Base-by-base conservation (phyloP, 2,797 vertebrate genomes). In the Dallia pectoralis region DNA sequence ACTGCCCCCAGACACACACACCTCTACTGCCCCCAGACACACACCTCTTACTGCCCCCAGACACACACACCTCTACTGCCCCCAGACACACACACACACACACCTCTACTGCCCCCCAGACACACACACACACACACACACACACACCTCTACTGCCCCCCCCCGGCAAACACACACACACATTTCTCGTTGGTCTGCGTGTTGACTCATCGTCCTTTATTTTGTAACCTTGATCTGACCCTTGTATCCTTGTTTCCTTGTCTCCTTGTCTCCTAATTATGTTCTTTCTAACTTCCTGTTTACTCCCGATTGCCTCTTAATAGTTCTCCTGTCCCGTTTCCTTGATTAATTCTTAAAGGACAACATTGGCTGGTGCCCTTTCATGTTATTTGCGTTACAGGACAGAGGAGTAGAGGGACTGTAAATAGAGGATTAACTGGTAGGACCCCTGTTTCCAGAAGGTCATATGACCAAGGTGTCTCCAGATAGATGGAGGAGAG, bases 11-110 rank as follows among this genome's bases (percentile, higher is more conserved):
- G 40, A 49, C 74, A 69, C 77, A 67, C 76, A 67, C 78, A 86
- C 80, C n/a, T n/a, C n/a, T 82, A 83, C 80, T 85, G 82, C 15
- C 44, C 18, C 56, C 29, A n/a, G n/a, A n/a, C n/a, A n/a, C n/a
- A n/a, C n/a, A n/a, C n/a, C n/a, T n/a, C n/a, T n/a, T n/a, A n/a
- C n/a, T n/a, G n/a, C 3, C 40, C 40, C 40, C 40, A 36, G 3
- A 36, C 33, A 36, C 33, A 36, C 6, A 44, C 11, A 6, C 14
- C 12, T 44, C n/a, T 82, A 83, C 80, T 85, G 82, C 15, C 44
- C 18, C 56, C 29, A n/a, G n/a, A n/a, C n/a, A n/a, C n/a, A 32
- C 12, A 53, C 68, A 29, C 47, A 9, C 29, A 19, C 64, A 82
- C 75, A 77, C 72, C 63, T 71, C 74, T 75, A 44, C 73, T 70